Conservation (phyloP, 2,113 vertebrate genomes). For the Aegotheles bennettii region DNA sequence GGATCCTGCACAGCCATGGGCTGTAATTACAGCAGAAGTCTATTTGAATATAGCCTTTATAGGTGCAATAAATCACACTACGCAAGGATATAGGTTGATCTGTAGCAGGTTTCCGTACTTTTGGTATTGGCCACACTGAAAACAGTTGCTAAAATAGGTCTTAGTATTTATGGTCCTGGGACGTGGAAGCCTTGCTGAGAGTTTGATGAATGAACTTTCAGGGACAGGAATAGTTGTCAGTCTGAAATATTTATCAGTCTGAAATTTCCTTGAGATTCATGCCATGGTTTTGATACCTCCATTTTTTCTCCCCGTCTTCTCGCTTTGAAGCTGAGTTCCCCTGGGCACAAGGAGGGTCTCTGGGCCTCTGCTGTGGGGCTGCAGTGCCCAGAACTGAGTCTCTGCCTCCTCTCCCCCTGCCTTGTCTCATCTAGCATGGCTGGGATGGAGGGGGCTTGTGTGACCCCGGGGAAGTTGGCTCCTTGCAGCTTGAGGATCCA, state of each 20-base stretch:
- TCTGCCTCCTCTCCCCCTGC: background rate
- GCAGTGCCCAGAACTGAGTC: background rate
- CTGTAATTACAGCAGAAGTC: background rate
- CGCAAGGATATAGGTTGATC: background rate
- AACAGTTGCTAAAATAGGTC: conserved; percentile 36
- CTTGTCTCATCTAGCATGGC: background rate
- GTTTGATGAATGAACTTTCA: conserved; percentile 61
- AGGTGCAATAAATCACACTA: background rate
- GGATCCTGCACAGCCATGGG: background rate
- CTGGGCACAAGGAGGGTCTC: background rate
- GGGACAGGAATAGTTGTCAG: conserved; percentile 62
- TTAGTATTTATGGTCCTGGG: conserved; percentile 54
- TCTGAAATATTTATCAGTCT: conserved; percentile 65
- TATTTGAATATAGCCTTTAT: conserved; percentile 28
- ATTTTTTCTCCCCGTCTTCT: background rate
- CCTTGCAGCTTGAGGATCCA: background rate
- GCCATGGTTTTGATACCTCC: background rate
- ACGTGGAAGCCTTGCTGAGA: conserved; percentile 52
- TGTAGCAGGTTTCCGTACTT: background rate
- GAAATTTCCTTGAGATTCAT: background rate
- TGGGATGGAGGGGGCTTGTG: background rate
- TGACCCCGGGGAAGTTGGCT: rapidly evolving
- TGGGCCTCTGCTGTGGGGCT: background rate
- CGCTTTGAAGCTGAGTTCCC: background rate
- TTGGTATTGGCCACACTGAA: background rate